Conservation (phyloP, 2,888 invertebrate species). For the Apamea anceps region DNA sequence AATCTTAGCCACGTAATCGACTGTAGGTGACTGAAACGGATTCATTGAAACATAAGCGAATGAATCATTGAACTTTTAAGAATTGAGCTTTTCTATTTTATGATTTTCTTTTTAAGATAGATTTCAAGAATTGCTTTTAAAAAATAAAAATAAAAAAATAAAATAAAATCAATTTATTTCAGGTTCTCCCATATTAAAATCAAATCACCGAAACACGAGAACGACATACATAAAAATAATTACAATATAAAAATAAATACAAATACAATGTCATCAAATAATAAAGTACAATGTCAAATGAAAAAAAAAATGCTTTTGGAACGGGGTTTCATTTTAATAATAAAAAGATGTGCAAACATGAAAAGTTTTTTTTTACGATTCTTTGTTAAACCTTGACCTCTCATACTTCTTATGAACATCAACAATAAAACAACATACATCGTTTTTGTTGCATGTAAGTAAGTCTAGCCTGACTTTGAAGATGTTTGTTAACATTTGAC, state of each 20-base stretch:
- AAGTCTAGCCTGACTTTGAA: conserved; percentile 10
- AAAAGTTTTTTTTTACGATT: conserved; percentile 17
- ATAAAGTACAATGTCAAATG: no score
- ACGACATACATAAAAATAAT: no score
- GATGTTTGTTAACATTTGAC: conserved; percentile 26
- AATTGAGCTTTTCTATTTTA: conserved; percentile 29
- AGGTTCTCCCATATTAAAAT: no score
- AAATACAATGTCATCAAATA: no score
- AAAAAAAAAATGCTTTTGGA: no score
- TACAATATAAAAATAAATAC: no score
- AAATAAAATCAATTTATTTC: no score
- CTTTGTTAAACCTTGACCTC: conserved; percentile 48
- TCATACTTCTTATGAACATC: conserved; percentile 23
- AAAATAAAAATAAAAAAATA: no score
- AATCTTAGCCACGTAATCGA: conserved; percentile 53
- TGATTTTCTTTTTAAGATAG: not conserved
- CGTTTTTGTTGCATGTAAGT: conserved; percentile 23
- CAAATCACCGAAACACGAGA: no score
- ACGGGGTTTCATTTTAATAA: conserved; percentile 10
- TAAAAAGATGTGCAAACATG: conserved; percentile 28
- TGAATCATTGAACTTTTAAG: conserved; percentile 46
- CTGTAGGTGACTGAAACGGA: conserved; percentile 42
- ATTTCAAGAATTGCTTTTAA: conserved; percentile 22
- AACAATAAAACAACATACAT: conserved; percentile 22
- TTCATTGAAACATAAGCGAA: conserved; percentile 52